phyloP scores from a whole-genome alignment of 2,113 vertebrate genomes.

The Anguilla rostrata region DNA sequence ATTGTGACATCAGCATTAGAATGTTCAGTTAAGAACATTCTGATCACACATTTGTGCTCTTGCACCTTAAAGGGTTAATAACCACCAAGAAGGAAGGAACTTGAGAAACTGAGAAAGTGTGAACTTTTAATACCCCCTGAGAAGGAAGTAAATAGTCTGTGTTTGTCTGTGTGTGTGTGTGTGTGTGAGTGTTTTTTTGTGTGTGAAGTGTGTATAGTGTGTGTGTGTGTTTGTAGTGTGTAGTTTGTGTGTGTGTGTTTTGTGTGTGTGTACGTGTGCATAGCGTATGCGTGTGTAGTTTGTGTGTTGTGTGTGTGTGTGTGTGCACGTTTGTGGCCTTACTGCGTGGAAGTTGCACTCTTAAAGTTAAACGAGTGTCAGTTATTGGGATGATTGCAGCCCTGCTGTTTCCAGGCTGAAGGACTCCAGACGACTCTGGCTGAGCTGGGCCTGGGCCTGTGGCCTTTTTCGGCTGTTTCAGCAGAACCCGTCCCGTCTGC shows the following conservation, averaged over 20 bases:
- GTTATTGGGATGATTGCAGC: neutral
- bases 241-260: too few relatives aligned
- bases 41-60: too few relatives aligned
- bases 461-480: neutral
- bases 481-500: too few relatives aligned
- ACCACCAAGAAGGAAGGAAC: too few relatives aligned
- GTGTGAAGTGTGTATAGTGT: conserved; percentile 29
- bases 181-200: conserved; percentile 27
- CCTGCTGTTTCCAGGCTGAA: neutral
- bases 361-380: neutral
- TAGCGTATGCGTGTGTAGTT: neutral
- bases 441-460: neutral
- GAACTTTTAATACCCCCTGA: neutral
- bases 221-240: neutral
- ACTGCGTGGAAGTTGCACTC: neutral
- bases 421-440: neutral
- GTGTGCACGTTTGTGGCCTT: neutral
- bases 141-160: neutral
- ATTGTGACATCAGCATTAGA: too few relatives aligned
- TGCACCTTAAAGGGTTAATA: too few relatives aligned
- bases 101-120: too few relatives aligned
- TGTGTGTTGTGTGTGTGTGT: neutral
- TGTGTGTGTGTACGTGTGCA: neutral
- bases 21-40: too few relatives aligned
- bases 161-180: conserved; percentile 12